Evolutionary conservation across 2,113 vertebrate species (phyloP), one percentile per base, ranked within the genome.

Genomic region (Bujurquina vittata): DNA sequence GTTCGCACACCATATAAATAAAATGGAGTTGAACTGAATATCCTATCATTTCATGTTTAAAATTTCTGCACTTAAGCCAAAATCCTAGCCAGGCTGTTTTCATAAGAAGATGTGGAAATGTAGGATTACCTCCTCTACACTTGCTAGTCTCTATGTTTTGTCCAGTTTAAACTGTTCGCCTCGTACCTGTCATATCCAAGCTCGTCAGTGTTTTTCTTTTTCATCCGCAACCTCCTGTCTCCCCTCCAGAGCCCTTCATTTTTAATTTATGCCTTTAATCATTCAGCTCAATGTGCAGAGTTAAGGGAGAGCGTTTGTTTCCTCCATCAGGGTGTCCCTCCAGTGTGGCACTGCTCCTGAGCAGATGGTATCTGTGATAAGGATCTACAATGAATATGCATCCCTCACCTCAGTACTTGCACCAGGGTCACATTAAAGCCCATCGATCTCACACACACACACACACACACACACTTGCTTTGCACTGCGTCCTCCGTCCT

Each of bases 361-460:
- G 79, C 91, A 92, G 93, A 91, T 94, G 91, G 88, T 75, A 40
- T 83, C 69, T 31, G 61, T 86, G 88, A 84, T 87, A 89, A 89
- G 88, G 88, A 90, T 84, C 84, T 63, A 75, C 78, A 74, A 26
- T 67, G 65, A 56, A 58, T 54, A 58, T 31, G 22, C 31, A 37
- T 87, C 35, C 35, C 72, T 58, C 75, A 79, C 72, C 61, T 92
- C 83, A 59, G 69, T 67, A 77, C 58, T 84, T 82, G 63, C 85
- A 81, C 85, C 78, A 23, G 84, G 80, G 85, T 89, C 80, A 85
- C 85, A 89, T 89, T 92, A 84, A 82, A 85, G 76, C 55, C 46
- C 43, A 87, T 88, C 49, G 58, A 89, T 90, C 84, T 80, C 75
- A 37, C 54, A 60, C 67, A 33, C 69, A 58, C 74, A 67, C 59